Conservation (phyloP, 2,113 vertebrate genomes). For the Pseudorhombus dupliciocellatus region DNA sequence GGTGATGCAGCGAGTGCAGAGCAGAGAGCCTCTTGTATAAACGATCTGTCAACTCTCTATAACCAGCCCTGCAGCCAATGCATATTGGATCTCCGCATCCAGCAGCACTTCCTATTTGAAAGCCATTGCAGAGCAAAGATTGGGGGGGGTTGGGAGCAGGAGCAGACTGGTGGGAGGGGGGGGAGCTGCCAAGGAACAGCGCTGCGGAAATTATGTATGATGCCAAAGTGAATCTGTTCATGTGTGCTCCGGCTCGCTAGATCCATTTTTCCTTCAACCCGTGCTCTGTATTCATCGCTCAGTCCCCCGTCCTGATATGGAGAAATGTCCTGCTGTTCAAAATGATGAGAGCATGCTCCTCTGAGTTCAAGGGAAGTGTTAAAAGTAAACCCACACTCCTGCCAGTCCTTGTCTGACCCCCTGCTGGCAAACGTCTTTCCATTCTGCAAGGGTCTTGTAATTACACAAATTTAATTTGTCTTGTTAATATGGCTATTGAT, state of each 20-base stretch:
- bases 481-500: conserved; percentile 80
- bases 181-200: conserved; percentile 40
- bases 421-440: not conserved
- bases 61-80: conserved; percentile 38
- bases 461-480: conserved; percentile 76
- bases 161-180: not conserved
- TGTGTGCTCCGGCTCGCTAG: conserved; percentile 10
- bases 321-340: not conserved
- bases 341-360: not conserved
- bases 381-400: not conserved
- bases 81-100: conserved; percentile 55
- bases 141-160: not conserved
- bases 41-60: conserved; percentile 60
- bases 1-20: conserved; percentile 38
- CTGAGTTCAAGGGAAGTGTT: conserved; percentile 3
- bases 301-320: not conserved
- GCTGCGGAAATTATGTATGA: conserved; percentile 57
- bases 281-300: conserved; percentile 6
- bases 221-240: conserved; percentile 33
- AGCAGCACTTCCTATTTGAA: conserved; percentile 61
- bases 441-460: conserved; percentile 62
- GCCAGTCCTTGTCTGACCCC: conserved; percentile 9
- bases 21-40: conserved; percentile 53
- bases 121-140: conserved; percentile 36
- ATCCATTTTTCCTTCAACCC: conserved; percentile 3